Percentiles rank a stretch among this genome's conserved stretches.
These are phyloP conservation scores for Aselliscus stoliczkanus DNA, from an alignment of 2,797 vertebrate species.

Conservation along the genomic window DNA sequence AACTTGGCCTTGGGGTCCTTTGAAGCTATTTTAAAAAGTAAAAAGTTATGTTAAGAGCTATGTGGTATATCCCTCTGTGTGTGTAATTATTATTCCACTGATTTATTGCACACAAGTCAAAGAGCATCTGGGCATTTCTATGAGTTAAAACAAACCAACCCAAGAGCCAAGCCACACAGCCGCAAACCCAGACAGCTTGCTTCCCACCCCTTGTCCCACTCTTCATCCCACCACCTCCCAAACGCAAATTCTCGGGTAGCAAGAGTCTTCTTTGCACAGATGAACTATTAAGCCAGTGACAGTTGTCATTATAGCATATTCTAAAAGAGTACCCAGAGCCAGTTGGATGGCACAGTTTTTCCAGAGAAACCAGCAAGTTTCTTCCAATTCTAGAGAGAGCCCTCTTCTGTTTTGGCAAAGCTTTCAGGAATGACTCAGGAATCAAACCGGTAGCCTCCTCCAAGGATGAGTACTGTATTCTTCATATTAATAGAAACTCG, in stretches of 20 bases:
- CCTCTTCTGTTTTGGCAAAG: not conserved
- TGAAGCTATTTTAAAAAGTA: constrained; percentile 71
- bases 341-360: not conserved
- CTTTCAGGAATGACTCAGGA: constrained; percentile 14
- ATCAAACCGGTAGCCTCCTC: not conserved
- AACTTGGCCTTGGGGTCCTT: constrained; percentile 34
- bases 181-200: constrained; percentile 49
- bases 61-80: constrained; percentile 49
- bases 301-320: not conserved
- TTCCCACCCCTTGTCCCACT: not conserved
- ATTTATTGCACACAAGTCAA: constrained; percentile 69
- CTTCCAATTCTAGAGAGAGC: not conserved
- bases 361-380: not conserved
- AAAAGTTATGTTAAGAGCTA: constrained; percentile 66
- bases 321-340: not conserved
- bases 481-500: not conserved
- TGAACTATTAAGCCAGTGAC: not conserved
- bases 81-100: constrained; percentile 65
- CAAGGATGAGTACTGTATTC: not conserved
- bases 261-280: not conserved
- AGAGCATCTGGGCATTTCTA: constrained; percentile 51
- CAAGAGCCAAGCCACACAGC: constrained; percentile 59
- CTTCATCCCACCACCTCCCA: constrained; percentile 20
- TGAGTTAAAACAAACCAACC: constrained; percentile 64
- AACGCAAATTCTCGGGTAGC: not conserved